Conservation (phyloP, 2,113 vertebrate genomes). For the Girardinichthys multiradiatus region DNA sequence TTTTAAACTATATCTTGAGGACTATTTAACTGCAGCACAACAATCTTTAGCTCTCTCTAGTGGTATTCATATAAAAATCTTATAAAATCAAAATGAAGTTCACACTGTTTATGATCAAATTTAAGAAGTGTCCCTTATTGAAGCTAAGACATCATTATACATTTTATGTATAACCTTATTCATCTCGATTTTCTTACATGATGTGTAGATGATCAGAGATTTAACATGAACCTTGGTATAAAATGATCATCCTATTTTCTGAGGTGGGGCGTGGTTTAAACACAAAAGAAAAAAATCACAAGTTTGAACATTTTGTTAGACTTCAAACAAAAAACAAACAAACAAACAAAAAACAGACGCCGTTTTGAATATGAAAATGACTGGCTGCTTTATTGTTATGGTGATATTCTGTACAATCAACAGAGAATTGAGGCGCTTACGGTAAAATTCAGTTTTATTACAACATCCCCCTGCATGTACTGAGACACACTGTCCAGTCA, state of each 20-base stretch:
- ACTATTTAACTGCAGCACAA: background rate
- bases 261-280: too few relatives aligned
- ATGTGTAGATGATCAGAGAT: background rate
- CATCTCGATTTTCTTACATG: background rate
- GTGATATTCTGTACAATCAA: conserved; percentile 71
- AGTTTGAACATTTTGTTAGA: background rate
- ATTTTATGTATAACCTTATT: background rate
- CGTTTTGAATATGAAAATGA: conserved; percentile 55
- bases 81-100: background rate
- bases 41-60: background rate
- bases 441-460: conserved; percentile 48
- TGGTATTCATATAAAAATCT: background rate
- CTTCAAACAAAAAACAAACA: background rate
- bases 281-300: background rate
- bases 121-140: background rate
- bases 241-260: too few relatives aligned
- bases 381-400: conserved; percentile 69
- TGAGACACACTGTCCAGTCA: conserved; percentile 62
- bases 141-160: background rate
- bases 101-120: background rate
- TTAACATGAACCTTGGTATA: too few relatives aligned
- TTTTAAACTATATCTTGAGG: background rate
- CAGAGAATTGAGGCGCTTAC: conserved; percentile 68
- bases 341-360: background rate
- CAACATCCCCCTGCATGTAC: conserved; percentile 26